phyloP scores from a whole-genome alignment of 2,888 invertebrate species.

The Osmoderma eremita region DNA sequence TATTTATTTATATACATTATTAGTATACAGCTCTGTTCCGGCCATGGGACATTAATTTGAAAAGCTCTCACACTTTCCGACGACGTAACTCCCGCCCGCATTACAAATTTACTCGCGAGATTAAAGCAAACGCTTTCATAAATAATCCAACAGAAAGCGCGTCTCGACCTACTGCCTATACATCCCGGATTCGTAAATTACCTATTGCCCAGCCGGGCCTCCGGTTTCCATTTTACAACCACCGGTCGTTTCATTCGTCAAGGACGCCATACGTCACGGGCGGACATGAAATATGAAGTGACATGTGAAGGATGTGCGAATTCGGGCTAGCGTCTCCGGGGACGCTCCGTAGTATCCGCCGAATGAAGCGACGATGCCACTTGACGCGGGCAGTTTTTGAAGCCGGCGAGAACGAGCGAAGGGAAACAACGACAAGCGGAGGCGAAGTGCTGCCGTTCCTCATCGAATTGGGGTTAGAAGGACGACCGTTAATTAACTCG shows the following conservation, averaged over 20 bases:
- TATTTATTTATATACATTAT: too few relatives aligned
- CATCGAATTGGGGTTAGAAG: conserved; percentile 16
- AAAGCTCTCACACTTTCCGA: not conserved
- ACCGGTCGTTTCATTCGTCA: conserved; percentile 17
- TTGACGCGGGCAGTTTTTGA: conserved; percentile 8
- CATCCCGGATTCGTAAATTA: conserved; percentile 7
- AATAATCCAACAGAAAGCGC: conserved; percentile 24
- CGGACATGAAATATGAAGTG: conserved; percentile 27
- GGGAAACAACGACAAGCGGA: conserved; percentile 6
- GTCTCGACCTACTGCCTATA: not conserved
- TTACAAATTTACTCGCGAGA: conserved; percentile 16
- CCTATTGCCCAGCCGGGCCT: conserved; percentile 7
- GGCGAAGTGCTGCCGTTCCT: conserved; percentile 1
- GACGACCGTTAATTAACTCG: conserved; percentile 27
- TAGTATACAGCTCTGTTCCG: too few relatives aligned
- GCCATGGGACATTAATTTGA: conserved; percentile 15
- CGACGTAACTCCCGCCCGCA: conserved; percentile 15
- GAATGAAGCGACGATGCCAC: not conserved
- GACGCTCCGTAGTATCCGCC: too few relatives aligned
- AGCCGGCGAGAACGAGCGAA: not conserved
- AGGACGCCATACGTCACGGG: not conserved
- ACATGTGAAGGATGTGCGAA: conserved; percentile 8
- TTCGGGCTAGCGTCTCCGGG: not conserved
- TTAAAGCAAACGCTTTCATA: conserved; percentile 28
- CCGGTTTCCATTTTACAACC: not conserved